phyloP scores from a whole-genome alignment of 2,797 vertebrate species.

The Steatocranus sp. region DNA sequence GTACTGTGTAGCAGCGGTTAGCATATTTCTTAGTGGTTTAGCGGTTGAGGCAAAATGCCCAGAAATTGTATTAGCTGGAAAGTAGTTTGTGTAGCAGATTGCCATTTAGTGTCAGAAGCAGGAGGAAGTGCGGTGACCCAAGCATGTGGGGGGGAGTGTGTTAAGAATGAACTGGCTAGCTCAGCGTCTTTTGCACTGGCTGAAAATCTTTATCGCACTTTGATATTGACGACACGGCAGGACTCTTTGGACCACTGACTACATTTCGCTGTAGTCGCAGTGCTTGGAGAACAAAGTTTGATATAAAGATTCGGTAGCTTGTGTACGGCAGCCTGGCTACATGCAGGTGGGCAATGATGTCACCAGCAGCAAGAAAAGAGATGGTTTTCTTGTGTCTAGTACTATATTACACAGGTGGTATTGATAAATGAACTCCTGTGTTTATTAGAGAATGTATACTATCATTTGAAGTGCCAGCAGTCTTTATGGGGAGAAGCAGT shows the following conservation, averaged over 20 bases:
- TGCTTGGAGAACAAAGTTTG: background rate
- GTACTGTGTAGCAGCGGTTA: background rate
- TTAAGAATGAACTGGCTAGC: background rate
- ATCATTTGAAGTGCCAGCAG: background rate
- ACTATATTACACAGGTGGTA: background rate
- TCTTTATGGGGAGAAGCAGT: background rate
- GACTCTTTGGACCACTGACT: background rate
- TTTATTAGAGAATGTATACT: background rate
- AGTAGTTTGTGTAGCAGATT: background rate
- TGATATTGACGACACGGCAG: background rate
- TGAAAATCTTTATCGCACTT: background rate
- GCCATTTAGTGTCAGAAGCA: background rate
- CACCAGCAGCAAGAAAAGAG: background rate
- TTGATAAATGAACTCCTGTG: background rate
- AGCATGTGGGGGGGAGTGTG: background rate
- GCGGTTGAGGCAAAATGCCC: background rate
- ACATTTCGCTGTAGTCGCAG: background rate
- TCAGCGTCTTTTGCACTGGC: background rate
- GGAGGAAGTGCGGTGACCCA: background rate
- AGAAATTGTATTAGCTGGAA: conserved; percentile 30
- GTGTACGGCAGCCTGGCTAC: background rate
- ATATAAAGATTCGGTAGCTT: background rate
- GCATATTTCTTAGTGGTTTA: conserved; percentile 23
- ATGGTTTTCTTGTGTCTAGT: background rate
- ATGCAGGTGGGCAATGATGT: background rate